Base-by-base conservation (phyloP, 2,888 invertebrate genomes). In the Xiphydria camelus region DNA sequence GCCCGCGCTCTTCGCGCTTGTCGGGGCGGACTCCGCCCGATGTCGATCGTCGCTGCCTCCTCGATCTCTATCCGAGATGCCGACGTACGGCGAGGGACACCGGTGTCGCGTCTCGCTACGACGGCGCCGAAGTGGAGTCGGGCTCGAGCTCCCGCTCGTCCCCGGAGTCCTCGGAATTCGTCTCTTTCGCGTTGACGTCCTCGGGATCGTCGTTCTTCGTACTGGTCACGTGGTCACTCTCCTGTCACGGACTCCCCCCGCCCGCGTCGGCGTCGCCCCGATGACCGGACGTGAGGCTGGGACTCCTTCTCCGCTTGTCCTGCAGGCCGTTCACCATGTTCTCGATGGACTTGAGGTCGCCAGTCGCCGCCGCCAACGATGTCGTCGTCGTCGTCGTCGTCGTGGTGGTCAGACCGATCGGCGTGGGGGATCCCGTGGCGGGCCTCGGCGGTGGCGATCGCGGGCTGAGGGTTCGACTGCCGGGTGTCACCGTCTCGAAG, bases 271-370 rank as follows among this genome's bases (percentile, higher is more conserved):
- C 63, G 45, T 70, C 73, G 38, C 62, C 62, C 31, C 70, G 62
- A 48, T 68, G 71, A 1, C 64, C 66, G 5, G 68, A 62, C 36
- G 68, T 68, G 20, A 68, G 29, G 22, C 69, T 68, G 10, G 45
- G 45, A 34, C 45, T 45, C 4, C 73, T 63, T 25, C 66, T 64
- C 33, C 69, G 83, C 75, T 90, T 90, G 58, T 92, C 91, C 76
- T 95, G 94, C 54, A 95, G 80, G 10, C 94, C 95, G 78, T 94
- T 95, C 60, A 96, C 94, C 95, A 95, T 95, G 76, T 94, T 92
- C 79, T 96, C 95, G 79, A 96, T 96, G 76, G 89, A 94, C 78
- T 94, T 94, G 60, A 96, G 83, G 78, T 95, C 94, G 51, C 87
- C 89, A 31, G 88, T 83, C 23, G 84, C 83, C 53, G 81, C 82